Evolutionary conservation across 1,140 invertebrate genomes (phyloP).

Genomic region (Drosophila ercepeae): DNA sequence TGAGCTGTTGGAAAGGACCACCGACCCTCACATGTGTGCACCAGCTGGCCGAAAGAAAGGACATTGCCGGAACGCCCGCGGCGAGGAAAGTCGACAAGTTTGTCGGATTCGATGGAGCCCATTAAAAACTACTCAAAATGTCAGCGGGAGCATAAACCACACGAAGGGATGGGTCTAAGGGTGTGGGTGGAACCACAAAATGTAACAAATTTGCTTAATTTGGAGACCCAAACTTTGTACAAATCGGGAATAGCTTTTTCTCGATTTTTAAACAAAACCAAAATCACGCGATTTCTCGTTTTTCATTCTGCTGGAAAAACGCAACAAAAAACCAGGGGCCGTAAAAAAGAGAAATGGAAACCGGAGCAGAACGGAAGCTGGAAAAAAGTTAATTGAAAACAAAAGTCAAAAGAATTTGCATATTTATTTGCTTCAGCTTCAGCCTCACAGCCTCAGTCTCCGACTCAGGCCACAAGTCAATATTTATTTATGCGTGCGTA

Average conservation of each 20-base stretch:
- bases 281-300: constrained; percentile 11
- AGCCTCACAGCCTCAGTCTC: constrained; percentile 19
- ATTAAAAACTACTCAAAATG: constrained; percentile 81
- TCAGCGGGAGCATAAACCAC: constrained; percentile 54
- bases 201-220: constrained; percentile 69
- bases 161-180: constrained; percentile 17
- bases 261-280: neutral
- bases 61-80: constrained; percentile 45
- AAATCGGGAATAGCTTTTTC: neutral
- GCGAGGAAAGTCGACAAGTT: constrained; percentile 62
- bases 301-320: constrained; percentile 16
- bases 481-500: constrained; percentile 74
- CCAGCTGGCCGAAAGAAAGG: constrained; percentile 36
- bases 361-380: constrained; percentile 6
- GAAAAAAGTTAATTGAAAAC: constrained; percentile 79
- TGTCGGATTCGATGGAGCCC: constrained; percentile 48
- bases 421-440: constrained; percentile 63
- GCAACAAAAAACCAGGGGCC: neutral
- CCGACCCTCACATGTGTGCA: constrained; percentile 9
- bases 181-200: constrained; percentile 17
- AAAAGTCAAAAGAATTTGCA: constrained; percentile 77
- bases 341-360: constrained; percentile 7
- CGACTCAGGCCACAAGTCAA: constrained; percentile 61
- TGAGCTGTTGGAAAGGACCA: neutral
- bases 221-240: constrained; percentile 15